Evolutionary conservation across 2,797 vertebrate genomes (phyloP).

Genomic region (Psittacula echo): DNA sequence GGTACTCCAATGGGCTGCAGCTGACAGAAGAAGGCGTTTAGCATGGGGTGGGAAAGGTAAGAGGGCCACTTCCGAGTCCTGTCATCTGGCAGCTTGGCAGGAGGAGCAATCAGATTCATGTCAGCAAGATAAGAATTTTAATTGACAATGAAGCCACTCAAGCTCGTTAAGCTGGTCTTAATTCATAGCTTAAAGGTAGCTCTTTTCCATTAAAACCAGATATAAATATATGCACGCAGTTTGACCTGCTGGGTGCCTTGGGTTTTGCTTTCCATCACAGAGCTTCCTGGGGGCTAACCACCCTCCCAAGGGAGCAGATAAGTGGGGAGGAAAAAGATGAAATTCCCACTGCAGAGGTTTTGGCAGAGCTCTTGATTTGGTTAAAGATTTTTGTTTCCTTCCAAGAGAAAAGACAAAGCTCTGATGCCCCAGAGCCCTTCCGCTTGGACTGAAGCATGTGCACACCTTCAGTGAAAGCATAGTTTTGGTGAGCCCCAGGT

Average conservation of each 20-base stretch:
- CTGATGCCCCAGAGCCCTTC: not conserved
- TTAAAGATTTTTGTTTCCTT: not conserved
- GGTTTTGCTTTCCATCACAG: not conserved
- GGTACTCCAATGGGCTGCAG: not conserved
- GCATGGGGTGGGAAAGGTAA: not conserved
- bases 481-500: not conserved
- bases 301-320: not conserved
- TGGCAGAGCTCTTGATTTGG: not conserved
- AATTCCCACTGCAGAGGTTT: not conserved
- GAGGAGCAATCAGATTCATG: not conserved
- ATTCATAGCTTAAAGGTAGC: not conserved
- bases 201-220: not conserved
- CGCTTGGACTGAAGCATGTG: not conserved
- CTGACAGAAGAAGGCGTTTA: not conserved
- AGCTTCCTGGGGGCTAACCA: not conserved
- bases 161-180: conserved; percentile 28
- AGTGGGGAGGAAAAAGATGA: not conserved
- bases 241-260: not conserved
- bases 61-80: not conserved
- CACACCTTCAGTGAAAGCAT: not conserved
- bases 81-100: not conserved
- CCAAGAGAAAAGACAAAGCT: not conserved
- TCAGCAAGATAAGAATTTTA: conserved; percentile 13
- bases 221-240: not conserved
- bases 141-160: not conserved